These are phyloP conservation scores for Trachymyrmex cornetzi DNA, from an alignment of 1,140 invertebrate species.

Conservation along the genomic window DNA sequence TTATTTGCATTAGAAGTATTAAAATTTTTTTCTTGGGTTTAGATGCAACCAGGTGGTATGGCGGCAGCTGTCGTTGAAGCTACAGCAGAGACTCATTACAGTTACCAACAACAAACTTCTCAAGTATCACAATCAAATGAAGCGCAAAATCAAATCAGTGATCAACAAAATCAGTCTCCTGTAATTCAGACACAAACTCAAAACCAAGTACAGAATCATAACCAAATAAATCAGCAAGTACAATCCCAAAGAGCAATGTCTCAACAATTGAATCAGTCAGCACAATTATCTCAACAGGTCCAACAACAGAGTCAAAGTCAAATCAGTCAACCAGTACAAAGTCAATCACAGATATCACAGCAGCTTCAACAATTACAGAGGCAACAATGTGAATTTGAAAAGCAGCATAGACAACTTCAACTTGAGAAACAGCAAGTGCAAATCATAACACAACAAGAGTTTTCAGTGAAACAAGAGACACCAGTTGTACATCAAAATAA, in stretches of 20 bases:
- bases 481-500: slow-evolving; percentile 83
- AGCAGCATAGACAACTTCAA: slow-evolving; percentile 82
- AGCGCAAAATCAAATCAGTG: slow-evolving; percentile 83
- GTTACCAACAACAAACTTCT: slow-evolving; percentile 84
- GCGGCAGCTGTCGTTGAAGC: slow-evolving; percentile 83
- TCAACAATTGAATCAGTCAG: slow-evolving; percentile 80
- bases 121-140: slow-evolving; percentile 82
- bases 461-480: slow-evolving; percentile 73
- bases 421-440: slow-evolving; percentile 82
- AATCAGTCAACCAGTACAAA: slow-evolving; percentile 77
- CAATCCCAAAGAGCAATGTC: slow-evolving; percentile 86
- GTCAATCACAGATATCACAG: slow-evolving; percentile 80
- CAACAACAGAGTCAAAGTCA: slow-evolving; percentile 84
- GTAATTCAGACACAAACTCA: slow-evolving; percentile 85
- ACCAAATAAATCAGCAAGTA: slow-evolving; percentile 85
- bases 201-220: slow-evolving; percentile 84
- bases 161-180: slow-evolving; percentile 76
- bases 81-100: slow-evolving; percentile 83
- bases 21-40: slow-evolving; percentile 11
- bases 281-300: slow-evolving; percentile 82
- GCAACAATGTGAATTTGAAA: slow-evolving; percentile 83
- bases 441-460: slow-evolving; percentile 72
- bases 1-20: neutral
- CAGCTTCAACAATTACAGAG: slow-evolving; percentile 84
- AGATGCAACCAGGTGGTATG: slow-evolving; percentile 85